Evolutionary conservation across 2,113 vertebrate genomes (phyloP).

Genomic region (Elanoides forficatus): DNA sequence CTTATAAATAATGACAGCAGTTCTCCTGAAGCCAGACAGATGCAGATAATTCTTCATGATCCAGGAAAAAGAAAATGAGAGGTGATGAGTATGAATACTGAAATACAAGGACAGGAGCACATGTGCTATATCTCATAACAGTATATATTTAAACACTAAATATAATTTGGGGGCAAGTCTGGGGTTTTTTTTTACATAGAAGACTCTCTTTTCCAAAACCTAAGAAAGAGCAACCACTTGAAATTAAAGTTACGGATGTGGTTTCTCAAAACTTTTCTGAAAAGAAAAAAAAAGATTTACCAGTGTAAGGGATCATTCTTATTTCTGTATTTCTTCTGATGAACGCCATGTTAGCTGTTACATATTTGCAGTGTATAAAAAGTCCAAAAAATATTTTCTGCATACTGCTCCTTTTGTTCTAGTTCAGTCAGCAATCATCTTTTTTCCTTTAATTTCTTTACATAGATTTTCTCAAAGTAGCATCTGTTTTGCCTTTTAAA

Average conservation of each 20-base stretch:
- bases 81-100: not conserved
- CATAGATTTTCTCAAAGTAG: conserved; percentile 32
- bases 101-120: not conserved
- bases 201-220: not conserved
- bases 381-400: not conserved
- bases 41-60: not conserved
- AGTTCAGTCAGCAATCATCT: not conserved
- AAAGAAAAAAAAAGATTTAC: not conserved
- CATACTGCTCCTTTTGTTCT: not conserved
- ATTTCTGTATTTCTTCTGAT: not conserved
- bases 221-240: not conserved
- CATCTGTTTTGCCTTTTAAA: conserved; percentile 55
- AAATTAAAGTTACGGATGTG: not conserved
- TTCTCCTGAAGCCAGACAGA: not conserved
- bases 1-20: not conserved
- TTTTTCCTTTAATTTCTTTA: not conserved
- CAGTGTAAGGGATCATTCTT: not conserved
- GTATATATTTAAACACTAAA: not conserved
- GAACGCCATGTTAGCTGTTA: not conserved
- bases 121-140: not conserved
- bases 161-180: not conserved
- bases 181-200: not conserved
- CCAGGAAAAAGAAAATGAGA: not conserved
- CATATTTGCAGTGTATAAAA: not conserved
- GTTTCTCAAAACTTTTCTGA: not conserved